A percentile compares a stretch with the other conserved stretches of the same genome.
phyloP scores from a whole-genome alignment of 1,140 invertebrate genomes.

The Eufriesea mexicana region DNA sequence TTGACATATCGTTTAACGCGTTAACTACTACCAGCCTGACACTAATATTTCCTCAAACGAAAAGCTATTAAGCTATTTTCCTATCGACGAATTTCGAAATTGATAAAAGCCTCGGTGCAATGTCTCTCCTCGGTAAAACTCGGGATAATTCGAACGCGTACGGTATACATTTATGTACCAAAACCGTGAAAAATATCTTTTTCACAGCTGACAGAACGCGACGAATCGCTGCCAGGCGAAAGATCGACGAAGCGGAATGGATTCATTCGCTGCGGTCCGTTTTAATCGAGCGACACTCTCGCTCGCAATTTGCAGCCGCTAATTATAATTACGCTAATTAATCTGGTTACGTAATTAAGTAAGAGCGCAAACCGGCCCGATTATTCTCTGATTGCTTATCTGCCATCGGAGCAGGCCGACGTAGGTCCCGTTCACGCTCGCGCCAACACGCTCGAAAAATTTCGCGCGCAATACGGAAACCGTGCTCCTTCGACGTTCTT shows the following conservation, averaged over 20 bases:
- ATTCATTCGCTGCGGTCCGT: neutral
- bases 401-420: neutral
- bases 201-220: neutral
- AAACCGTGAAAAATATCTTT: neutral
- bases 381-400: conserved; percentile 15
- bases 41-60: too few species aligned
- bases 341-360: conserved; percentile 12
- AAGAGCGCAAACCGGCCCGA: conserved; percentile 10
- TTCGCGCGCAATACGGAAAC: conserved; percentile 35
- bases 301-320: conserved; percentile 2
- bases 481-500: neutral
- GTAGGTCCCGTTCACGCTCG: neutral
- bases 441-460: conserved; percentile 23
- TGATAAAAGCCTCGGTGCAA: too few species aligned
- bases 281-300: conserved; percentile 2
- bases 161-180: too few species aligned
- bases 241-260: neutral
- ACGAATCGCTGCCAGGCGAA: neutral
- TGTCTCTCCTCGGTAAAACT: too few species aligned
- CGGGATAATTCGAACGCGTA: too few species aligned
- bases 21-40: too few species aligned
- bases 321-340: conserved; percentile 14
- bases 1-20: too few species aligned
- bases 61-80: too few species aligned
- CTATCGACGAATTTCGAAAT: too few species aligned